These are phyloP conservation scores for Steatornis caripensis DNA, from an alignment of 2,113 vertebrate genomes.

Conservation along the genomic window DNA sequence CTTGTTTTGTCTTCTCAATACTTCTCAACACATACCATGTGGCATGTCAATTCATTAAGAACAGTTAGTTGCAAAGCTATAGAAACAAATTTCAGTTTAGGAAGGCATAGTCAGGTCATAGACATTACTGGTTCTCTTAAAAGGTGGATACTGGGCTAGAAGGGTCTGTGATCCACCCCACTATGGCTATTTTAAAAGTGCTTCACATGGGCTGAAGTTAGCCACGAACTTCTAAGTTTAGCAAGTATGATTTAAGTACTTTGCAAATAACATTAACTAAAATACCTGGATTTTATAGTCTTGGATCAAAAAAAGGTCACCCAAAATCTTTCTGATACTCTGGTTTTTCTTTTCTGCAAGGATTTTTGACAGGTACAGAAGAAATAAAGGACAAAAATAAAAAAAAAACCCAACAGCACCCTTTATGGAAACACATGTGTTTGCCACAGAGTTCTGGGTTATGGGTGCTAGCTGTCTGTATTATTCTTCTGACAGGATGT, in stretches of 20 bases:
- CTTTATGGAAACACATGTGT: not conserved
- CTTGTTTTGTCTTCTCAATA: not conserved
- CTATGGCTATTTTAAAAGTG: not conserved
- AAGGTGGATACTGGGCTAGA: not conserved
- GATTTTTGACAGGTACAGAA: conserved; percentile 79
- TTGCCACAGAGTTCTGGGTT: not conserved
- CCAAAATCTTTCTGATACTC: conserved; percentile 83
- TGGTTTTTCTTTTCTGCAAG: conserved; percentile 81
- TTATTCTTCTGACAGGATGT: not conserved
- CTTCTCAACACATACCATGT: not conserved
- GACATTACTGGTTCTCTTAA: not conserved
- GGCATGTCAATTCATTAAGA: not conserved
- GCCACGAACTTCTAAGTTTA: not conserved
- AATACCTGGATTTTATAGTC: conserved; percentile 18
- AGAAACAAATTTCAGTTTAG: not conserved
- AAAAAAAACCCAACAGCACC: rapidly evolving
- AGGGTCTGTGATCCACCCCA: not conserved
- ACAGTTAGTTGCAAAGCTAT: not conserved
- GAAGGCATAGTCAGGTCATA: not conserved
- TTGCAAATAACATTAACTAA: not conserved
- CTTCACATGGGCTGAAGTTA: not conserved
- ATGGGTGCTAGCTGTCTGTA: not conserved
- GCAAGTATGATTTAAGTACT: not conserved
- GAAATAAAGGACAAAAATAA: not conserved
- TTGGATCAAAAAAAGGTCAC: conserved; percentile 74